Evolutionary conservation across 2,888 invertebrate genomes (phyloP).

Genomic region (Thereva unica): DNA sequence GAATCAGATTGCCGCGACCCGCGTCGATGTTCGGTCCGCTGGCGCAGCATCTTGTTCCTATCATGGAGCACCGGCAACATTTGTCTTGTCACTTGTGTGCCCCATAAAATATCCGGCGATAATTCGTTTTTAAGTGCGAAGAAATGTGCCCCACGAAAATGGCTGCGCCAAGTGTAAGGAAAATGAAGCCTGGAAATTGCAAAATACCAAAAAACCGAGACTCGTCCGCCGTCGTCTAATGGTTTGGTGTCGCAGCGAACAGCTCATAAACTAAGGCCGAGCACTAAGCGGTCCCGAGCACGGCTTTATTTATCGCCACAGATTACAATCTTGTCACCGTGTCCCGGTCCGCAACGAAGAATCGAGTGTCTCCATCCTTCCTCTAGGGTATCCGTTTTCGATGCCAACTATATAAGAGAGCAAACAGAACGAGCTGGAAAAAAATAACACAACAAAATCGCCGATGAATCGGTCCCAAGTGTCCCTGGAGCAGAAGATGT

Average conservation of each 20-base stretch:
- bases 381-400: no score
- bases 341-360: conserved; percentile 18
- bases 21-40: not conserved
- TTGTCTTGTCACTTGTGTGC: conserved; percentile 20
- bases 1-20: conserved; percentile 6
- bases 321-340: conserved; percentile 39
- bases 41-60: conserved; percentile 1
- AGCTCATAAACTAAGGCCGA: conserved; percentile 16
- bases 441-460: not conserved
- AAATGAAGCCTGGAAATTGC: not conserved
- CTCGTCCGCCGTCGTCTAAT: conserved; percentile 2
- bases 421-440: not conserved
- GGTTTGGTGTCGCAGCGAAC: not conserved
- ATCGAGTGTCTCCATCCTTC: no score
- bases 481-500: not conserved
- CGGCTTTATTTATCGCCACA: conserved; percentile 34
- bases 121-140: conserved; percentile 19
- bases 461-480: conserved; percentile 12
- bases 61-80: conserved; percentile 3
- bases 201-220: conserved; percentile 7
- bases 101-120: conserved; percentile 9
- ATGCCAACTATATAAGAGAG: no score
- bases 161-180: conserved; percentile 6
- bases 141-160: not conserved
- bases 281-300: conserved; percentile 8